Base-by-base conservation (phyloP, 2,888 invertebrate genomes). In the Prionchulus punctatus region DNA sequence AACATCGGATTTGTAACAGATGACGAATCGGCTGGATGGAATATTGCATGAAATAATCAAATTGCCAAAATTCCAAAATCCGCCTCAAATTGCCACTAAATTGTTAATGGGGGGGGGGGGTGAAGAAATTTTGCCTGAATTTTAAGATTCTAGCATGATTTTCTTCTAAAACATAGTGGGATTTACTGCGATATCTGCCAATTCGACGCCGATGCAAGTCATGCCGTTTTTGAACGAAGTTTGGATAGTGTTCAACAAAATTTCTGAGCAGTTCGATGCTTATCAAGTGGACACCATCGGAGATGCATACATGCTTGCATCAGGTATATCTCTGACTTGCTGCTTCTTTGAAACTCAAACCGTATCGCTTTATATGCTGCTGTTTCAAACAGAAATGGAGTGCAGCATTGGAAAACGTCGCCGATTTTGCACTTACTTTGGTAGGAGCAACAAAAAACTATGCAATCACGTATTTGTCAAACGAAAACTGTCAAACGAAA, bases 281-380 rank as follows among this genome's bases (percentile, higher is more conserved):
- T n/a, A n/a, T n/a, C n/a, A n/a, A n/a, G n/a, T n/a, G n/a, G n/a
- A n/a, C n/a, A n/a, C n/a, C n/a, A n/a, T n/a, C n/a, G 59, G 62
- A 15, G 62, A 62, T 43, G 60, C 61, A 2, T 61, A 61, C 57
- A 61, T 61, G 60, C 59, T 58, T n/a, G 54, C 55, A 1, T 61
- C 60, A 30, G n/a, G n/a, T n/a, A n/a, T n/a, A n/a, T n/a, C n/a
- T n/a, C n/a, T n/a, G n/a, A n/a, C n/a, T n/a, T n/a, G n/a, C n/a
- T n/a, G n/a, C n/a, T n/a, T n/a, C n/a, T n/a, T n/a, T n/a, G n/a
- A n/a, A n/a, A n/a, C n/a, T n/a, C n/a, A n/a, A n/a, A n/a, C n/a
- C n/a, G n/a, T n/a, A n/a, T n/a, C n/a, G n/a, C n/a, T n/a, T n/a
- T n/a, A n/a, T n/a, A n/a, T n/a, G n/a, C n/a, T n/a, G 61, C 62